Base-by-base conservation (phyloP, 2,113 vertebrate species). In the Dipodomys merriami region DNA sequence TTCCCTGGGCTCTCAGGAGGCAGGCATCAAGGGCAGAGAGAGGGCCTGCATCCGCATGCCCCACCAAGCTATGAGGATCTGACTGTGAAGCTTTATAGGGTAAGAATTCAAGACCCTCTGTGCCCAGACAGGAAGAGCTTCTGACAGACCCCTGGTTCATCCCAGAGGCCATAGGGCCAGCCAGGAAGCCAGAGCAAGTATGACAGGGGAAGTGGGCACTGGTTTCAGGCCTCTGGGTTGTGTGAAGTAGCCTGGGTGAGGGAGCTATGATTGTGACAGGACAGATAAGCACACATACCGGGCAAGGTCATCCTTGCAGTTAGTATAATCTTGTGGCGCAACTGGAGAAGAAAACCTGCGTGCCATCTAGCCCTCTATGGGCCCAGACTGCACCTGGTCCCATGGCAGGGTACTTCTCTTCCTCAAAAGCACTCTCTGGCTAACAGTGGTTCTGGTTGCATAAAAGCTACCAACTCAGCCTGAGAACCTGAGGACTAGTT, bases 321-420 rank as follows among this genome's bases (percentile, higher is more conserved):
- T 9, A 60, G 44, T 44, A 62, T 25, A 82, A 88, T 39, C 33
- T 2, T 1, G 7, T 1, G 19, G 46, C 64, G 20, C 27, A 19
- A 10, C 16, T 3, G 33, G 33, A 64, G 65, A 10, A 57, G 53
- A 18, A 39, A 1, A 1, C 68, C 20, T 7, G 7, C 1, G 0
- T 18, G 29, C 39, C 22, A 35, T 68, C 35, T 3, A 57, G 49
- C 33, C 60, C 15, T 27, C 23, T n/a, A 25, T 7, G 29, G 1
- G 1, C 35, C 15, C 22, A 64, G 68, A 20, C 6, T 27, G 29
- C 22, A 33, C 12, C 46, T 22, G 30, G n/a, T 30, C 30, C 25
- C 16, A 44, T n/a, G 9, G 35, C 12, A 27, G 12, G 23, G 13
- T 3, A 30, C 76, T 19, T 68, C 23, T 68, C 57, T 20, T 46